Percentiles rank a stretch among this genome's conserved stretches.
Conservation (phyloP, 2,113 vertebrate genomes). For the Sinosuthora webbiana region DNA sequence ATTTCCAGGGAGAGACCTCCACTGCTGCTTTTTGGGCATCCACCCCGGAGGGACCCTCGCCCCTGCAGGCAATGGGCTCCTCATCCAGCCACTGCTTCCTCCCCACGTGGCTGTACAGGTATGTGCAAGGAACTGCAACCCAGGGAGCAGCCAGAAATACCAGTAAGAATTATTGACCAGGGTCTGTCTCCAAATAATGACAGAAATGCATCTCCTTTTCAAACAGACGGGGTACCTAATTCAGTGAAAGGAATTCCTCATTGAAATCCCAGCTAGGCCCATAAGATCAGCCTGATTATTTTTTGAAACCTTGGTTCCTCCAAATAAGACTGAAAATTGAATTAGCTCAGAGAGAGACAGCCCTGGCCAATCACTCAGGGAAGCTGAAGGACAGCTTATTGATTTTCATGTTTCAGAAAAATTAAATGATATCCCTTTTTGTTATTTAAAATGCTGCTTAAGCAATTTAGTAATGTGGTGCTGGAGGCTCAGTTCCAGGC, state of each 20-base stretch:
- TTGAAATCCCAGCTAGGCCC: conserved; percentile 43
- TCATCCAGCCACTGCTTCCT: conserved; percentile 29
- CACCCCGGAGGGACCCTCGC: not conserved
- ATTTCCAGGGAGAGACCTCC: not conserved
- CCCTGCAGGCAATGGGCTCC: not conserved
- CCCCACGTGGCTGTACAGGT: conserved; percentile 44
- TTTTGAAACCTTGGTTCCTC: conserved; percentile 34
- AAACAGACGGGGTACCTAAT: conserved; percentile 71
- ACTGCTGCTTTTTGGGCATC: not conserved
- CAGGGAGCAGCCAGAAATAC: conserved; percentile 54
- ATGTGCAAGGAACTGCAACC: conserved; percentile 57
- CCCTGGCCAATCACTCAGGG: conserved; percentile 59
- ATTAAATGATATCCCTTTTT: conserved; percentile 76
- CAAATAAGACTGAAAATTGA: conserved; percentile 48
- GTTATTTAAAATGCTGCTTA: conserved; percentile 77
- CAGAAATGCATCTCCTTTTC: conserved; percentile 70
- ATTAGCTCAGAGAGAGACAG: conserved; percentile 57
- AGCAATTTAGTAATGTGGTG: conserved; percentile 73
- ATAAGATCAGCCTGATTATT: conserved; percentile 64
- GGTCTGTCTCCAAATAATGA: conserved; percentile 72
- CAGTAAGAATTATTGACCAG: conserved; percentile 74
- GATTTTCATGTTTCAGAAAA: conserved; percentile 76
- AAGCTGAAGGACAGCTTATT: conserved; percentile 74
- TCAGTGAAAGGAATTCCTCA: conserved; percentile 70
- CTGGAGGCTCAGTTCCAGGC: conserved; percentile 55